phyloP scores from a whole-genome alignment of 2,113 vertebrate genomes.

The Seriola rivoliana region DNA sequence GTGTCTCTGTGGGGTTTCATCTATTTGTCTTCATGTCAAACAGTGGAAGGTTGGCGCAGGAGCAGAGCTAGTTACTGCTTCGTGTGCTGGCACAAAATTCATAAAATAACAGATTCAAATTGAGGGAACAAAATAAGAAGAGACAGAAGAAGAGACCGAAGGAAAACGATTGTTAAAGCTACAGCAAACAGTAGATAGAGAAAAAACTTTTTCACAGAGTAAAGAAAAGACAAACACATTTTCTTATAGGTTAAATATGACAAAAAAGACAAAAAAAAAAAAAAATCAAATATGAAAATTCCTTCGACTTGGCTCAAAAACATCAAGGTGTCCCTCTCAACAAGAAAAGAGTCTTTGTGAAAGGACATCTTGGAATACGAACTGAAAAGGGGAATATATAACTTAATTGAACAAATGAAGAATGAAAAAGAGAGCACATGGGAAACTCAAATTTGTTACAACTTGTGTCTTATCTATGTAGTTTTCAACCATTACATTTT shows the following conservation, averaged over 20 bases:
- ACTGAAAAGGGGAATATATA: background rate
- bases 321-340: constrained; percentile 7
- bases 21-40: constrained; percentile 60
- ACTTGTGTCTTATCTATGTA: background rate
- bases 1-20: constrained; percentile 41
- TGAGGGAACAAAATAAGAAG: constrained; percentile 21
- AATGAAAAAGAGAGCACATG: background rate
- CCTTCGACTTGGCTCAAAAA: background rate
- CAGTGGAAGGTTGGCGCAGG: constrained; percentile 27
- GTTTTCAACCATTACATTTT: background rate
- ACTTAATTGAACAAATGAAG: background rate
- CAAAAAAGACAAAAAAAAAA: no score
- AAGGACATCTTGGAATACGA: background rate
- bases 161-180: constrained; percentile 11
- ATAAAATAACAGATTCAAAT: constrained; percentile 40
- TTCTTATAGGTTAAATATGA: no score
- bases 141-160: background rate
- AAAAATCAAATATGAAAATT: background rate
- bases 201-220: background rate
- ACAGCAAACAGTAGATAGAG: constrained; percentile 36
- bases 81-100: constrained; percentile 24
- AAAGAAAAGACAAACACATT: no score
- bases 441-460: background rate
- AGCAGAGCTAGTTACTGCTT: constrained; percentile 30
- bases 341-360: constrained; percentile 11